Base-by-base conservation (phyloP, 2,113 vertebrate species). In the Ciconia boyciana region DNA sequence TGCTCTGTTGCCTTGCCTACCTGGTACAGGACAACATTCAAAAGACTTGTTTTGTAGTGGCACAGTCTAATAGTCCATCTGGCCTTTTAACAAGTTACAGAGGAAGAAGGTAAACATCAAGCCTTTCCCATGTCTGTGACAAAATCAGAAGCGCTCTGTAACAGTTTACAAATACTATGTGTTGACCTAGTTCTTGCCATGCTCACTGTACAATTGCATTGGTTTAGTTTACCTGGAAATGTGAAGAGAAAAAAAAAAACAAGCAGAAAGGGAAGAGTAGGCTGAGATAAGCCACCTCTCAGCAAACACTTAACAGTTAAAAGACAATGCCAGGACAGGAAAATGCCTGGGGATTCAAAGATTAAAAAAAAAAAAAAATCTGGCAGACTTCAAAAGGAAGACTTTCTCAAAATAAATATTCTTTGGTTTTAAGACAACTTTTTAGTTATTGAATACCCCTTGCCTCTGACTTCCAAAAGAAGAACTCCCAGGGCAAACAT, bases 281-380 rank as follows among this genome's bases (percentile, higher is more conserved):
- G 8, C n/a, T 69, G 72, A 92, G 95, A 84, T 94, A 95, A 96
- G 49, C 13, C 57, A 82, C 83, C 72, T 82, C 74, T 82, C 69
- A 75, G 48, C 34, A 92, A 93, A 95, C 72, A 96, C 64, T 83
- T 89, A 65, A 21, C 55, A 84, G 80, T 65, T 87, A 68, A 83
- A 93, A 93, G 64, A 96, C 83, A 94, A 84, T 91, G 25, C 44
- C 65, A 69, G 83, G 55, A 66, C 72, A 93, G 94, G 94, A 92
- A 96, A 95, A 92, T 81, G 83, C 86, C 89, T 93, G 89, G 57
- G 89, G 83, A 75, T 89, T 51, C 69, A 90, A 82, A 89, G 72
- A 69, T n/a, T 66, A 22, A n/a, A 41, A 31, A 75, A 43, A 41
- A 6, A 41, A 29, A 24, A 29, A 32, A 34, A 58, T 2, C 46